phyloP scores from a whole-genome alignment of 2,113 vertebrate genomes.

The Steatornis caripensis region DNA sequence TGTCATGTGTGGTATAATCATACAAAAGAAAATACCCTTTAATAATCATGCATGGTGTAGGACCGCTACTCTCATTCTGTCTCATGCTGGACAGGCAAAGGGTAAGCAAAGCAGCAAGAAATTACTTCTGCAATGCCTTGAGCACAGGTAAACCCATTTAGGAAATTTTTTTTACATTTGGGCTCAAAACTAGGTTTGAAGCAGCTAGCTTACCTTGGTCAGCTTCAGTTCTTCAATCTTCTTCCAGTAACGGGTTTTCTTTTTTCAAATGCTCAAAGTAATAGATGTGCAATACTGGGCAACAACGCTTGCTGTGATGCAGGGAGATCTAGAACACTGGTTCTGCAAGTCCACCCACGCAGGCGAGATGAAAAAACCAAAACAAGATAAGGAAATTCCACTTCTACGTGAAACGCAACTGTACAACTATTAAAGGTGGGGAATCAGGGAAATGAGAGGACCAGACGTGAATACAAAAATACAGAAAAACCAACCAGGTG shows the following conservation, averaged over 20 bases:
- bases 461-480: not conserved
- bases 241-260: not conserved
- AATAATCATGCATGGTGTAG: not conserved
- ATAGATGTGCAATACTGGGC: not conserved
- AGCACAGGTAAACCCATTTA: not conserved
- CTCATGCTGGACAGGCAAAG: not conserved
- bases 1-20: not conserved
- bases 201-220: constrained; percentile 28
- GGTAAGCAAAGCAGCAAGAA: not conserved
- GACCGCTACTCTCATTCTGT: not conserved
- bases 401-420: not conserved
- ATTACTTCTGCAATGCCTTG: not conserved
- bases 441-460: not conserved
- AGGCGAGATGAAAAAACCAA: constrained; percentile 28
- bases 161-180: not conserved
- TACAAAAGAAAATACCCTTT: not conserved
- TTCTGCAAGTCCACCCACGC: constrained; percentile 17
- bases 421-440: not conserved
- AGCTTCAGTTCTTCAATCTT: not conserved
- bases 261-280: not conserved
- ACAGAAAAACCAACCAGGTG: not conserved
- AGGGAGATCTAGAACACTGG: not conserved
- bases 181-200: not conserved
- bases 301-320: not conserved
- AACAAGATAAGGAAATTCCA: constrained; percentile 35